Percentiles rank a stretch among this genome's conserved stretches.
These are phyloP conservation scores for Myxocyprinus asiaticus DNA, from an alignment of 2,113 vertebrate species.

Conservation along the genomic window DNA sequence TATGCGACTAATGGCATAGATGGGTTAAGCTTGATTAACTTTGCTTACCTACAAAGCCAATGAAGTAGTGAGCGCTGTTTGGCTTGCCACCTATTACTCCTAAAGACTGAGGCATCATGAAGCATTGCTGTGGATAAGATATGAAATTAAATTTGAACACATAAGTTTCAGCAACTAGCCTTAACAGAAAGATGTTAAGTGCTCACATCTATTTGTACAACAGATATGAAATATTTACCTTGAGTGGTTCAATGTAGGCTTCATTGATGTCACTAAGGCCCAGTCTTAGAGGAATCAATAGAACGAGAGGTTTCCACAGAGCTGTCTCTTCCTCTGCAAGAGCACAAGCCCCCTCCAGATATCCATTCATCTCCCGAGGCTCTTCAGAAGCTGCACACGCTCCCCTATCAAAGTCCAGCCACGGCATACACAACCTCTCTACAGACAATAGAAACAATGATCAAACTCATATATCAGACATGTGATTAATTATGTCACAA, in stretches of 20 bases:
- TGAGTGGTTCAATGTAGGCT: constrained; percentile 94
- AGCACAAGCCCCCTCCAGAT: constrained; percentile 78
- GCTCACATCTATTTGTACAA: neutral
- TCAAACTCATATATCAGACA: neutral
- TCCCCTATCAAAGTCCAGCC: constrained; percentile 68
- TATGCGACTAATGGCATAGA: no score
- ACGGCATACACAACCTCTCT: constrained; percentile 88
- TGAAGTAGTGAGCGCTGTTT: constrained; percentile 99
- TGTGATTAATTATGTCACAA: no score
- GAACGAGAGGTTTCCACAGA: constrained; percentile 89
- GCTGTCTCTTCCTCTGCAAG: constrained; percentile 70
- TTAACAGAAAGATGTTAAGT: neutral
- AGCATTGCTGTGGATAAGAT: constrained; percentile 85
- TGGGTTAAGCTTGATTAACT: constrained; percentile 10
- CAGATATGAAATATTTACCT: constrained; percentile 71
- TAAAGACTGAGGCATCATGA: constrained; percentile 96
- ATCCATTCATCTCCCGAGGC: constrained; percentile 67
- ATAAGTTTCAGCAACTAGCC: neutral
- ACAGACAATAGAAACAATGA: constrained; percentile 5
- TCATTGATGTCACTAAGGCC: constrained; percentile 96
- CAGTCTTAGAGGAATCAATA: constrained; percentile 95
- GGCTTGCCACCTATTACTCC: constrained; percentile 97
- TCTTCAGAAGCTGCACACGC: constrained; percentile 64
- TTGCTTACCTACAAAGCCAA: constrained; percentile 92
- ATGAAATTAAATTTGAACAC: neutral